Conservation (phyloP, 1,140 invertebrate species). For the Rhopalosiphum maidis region DNA sequence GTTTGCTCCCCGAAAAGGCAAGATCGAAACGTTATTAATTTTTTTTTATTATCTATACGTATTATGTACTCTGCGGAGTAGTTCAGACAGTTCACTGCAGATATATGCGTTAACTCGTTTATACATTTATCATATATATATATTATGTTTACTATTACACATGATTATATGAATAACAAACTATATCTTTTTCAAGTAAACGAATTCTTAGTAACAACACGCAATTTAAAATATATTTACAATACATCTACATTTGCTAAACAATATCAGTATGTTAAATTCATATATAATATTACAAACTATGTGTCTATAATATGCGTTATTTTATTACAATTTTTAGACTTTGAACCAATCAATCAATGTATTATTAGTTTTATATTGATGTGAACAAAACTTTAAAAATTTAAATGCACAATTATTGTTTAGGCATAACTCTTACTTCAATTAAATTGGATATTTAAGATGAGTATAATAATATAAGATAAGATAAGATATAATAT, state of each 20-base stretch:
- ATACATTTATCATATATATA: neutral
- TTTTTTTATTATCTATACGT: neutral
- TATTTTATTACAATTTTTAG: neutral
- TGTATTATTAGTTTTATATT: neutral
- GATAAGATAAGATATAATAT: too few species aligned
- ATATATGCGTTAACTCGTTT: neutral
- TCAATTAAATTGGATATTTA: neutral
- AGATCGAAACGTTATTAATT: neutral
- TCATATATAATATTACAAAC: neutral
- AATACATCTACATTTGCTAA: neutral
- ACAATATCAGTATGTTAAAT: neutral
- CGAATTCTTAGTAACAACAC: neutral
- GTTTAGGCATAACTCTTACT: neutral
- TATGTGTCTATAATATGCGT: neutral
- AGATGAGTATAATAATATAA: too few species aligned
- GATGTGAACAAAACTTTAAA: neutral
- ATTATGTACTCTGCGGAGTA: neutral
- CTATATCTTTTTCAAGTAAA: neutral
- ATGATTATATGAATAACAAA: neutral
- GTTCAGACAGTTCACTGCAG: neutral
- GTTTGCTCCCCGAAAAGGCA: neutral
- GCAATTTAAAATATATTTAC: neutral
- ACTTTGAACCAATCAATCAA: neutral
- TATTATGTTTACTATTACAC: neutral
- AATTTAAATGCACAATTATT: neutral